These are phyloP conservation scores for Caenorhabditis plicata DNA, from an alignment of 2,888 invertebrate species.

Conservation along the genomic window DNA sequence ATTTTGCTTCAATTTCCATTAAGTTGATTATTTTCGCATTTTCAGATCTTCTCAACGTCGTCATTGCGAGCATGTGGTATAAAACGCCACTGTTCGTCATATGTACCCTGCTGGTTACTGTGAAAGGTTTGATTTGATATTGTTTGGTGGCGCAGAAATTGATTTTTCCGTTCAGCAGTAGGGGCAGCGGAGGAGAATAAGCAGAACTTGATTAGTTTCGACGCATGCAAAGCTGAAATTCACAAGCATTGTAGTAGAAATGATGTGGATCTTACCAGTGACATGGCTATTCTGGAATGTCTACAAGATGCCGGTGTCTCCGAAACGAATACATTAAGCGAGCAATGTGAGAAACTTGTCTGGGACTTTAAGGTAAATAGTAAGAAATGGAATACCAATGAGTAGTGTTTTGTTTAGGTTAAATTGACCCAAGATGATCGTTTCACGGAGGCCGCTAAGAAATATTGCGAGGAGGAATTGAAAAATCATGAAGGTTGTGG, in stretches of 20 bases:
- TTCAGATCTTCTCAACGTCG: too few species aligned
- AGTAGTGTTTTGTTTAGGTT: slow-evolving; percentile 64
- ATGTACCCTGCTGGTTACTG: too few species aligned
- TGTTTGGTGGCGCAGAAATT: neutral
- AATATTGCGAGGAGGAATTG: slow-evolving; percentile 72
- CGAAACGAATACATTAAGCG: slow-evolving; percentile 49
- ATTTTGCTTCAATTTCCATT: too few species aligned
- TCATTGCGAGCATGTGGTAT: too few species aligned
- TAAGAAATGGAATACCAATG: too few species aligned
- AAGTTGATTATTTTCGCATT: too few species aligned
- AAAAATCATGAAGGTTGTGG: slow-evolving; percentile 48
- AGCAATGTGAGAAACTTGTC: slow-evolving; percentile 56
- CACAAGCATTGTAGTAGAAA: slow-evolving; percentile 53
- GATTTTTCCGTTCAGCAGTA: slow-evolving; percentile 10
- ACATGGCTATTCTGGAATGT: slow-evolving; percentile 63
- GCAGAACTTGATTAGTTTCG: slow-evolving; percentile 34
- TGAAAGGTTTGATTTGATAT: neutral
- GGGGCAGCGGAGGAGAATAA: slow-evolving; percentile 5
- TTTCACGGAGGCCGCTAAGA: slow-evolving; percentile 71
- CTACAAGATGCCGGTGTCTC: slow-evolving; percentile 73
- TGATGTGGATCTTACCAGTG: slow-evolving; percentile 47
- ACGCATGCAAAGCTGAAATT: slow-evolving; percentile 56
- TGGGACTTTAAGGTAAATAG: slow-evolving; percentile 66
- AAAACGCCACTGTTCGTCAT: too few species aligned
- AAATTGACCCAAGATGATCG: slow-evolving; percentile 74